Base-by-base conservation (phyloP, 1,140 invertebrate genomes). In the Pemphigus obesinymphae region DNA sequence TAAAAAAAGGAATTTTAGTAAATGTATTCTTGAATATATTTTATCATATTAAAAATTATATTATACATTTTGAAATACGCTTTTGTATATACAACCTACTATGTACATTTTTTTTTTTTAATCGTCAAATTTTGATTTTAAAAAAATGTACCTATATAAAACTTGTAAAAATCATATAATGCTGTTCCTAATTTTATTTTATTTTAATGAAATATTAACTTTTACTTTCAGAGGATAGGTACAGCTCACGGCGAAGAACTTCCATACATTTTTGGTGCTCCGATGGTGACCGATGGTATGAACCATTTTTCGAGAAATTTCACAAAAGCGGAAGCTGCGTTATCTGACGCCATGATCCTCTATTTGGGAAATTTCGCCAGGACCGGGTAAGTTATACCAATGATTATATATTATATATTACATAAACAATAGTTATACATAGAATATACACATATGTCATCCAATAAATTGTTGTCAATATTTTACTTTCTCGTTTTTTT, bases 341-440 rank as follows among this genome's bases (percentile, higher is more conserved):
- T 97, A n/a, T 92, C 94, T 1, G 94, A 96, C 87, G 92, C 93
- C 17, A 91, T 97, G 83, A 95, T 98, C 86, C 90, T 93, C 72
- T 96, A 93, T 86, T 92, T 96, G 84, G 92, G 93, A 3, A 97
- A 97, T 88, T 98, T 97, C 87, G 93, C 93, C 1, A 94, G 93
- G 88, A 93, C 91, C n/a, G 96, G 96, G 96, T 97, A 89, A 92
- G 91, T 90, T 70, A 11, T 45, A n/a, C n/a, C n/a, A n/a, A n/a
- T n/a, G n/a, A n/a, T n/a, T n/a, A n/a, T n/a, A n/a, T n/a, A n/a
- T n/a, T n/a, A n/a, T n/a, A n/a, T n/a, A n/a, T n/a, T n/a, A n/a
- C n/a, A n/a, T n/a, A n/a, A n/a, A n/a, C n/a, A n/a, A n/a, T n/a
- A n/a, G n/a, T n/a, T n/a, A n/a, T n/a, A n/a, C n/a, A n/a, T n/a